A percentile compares a stretch with the other conserved stretches of the same genome.
Evolutionary conservation across 2,797 vertebrate species (phyloP).

Genomic region (Coendou prehensilis): DNA sequence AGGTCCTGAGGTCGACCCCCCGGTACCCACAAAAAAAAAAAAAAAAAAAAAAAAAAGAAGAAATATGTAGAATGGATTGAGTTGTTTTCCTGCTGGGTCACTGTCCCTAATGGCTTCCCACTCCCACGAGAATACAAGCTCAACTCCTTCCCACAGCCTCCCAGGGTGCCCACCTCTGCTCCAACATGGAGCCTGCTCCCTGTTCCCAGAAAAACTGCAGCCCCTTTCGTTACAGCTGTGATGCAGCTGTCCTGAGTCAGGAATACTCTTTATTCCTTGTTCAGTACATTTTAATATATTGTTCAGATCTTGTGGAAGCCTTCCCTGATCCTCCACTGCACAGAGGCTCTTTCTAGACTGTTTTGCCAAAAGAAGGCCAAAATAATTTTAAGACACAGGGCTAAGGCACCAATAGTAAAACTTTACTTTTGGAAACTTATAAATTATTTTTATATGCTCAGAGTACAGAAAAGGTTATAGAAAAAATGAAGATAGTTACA

Average conservation of each 20-base stretch:
- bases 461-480: constrained; percentile 18
- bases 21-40: no score
- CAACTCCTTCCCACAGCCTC: not conserved
- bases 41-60: not conserved
- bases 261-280: not conserved
- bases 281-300: not conserved
- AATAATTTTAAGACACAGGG: constrained; percentile 37
- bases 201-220: not conserved
- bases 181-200: not conserved
- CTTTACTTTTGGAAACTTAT: constrained; percentile 49
- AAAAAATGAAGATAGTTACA: not conserved
- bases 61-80: not conserved
- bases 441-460: constrained; percentile 58
- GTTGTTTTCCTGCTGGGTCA: not conserved
- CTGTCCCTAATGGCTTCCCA: not conserved
- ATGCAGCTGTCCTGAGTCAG: not conserved
- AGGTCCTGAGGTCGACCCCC: no score
- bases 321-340: constrained; percentile 16
- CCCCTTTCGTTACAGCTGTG: not conserved
- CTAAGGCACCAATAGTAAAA: constrained; percentile 59
- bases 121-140: constrained; percentile 5
- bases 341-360: not conserved
- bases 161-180: not conserved
- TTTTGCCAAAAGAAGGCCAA: not conserved
- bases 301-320: not conserved